Percentiles rank a stretch among this genome's conserved stretches.
Evolutionary conservation across 1,140 invertebrate species (phyloP).

Genomic region (Spodoptera litura): DNA sequence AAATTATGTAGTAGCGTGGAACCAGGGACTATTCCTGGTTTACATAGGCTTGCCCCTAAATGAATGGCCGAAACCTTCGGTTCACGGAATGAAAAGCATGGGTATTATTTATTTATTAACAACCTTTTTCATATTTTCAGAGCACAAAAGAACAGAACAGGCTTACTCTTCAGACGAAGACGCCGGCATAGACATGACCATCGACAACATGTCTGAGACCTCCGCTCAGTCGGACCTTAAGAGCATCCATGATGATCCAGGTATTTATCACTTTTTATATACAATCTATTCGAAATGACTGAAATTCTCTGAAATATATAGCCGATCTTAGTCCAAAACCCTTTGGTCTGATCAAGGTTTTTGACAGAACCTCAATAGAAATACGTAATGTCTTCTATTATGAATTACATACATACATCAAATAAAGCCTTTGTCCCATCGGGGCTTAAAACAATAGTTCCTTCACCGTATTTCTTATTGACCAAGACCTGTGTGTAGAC

Average conservation of each 20-base stretch:
- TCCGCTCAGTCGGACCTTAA: constrained; percentile 77
- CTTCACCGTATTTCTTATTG: too few relatives aligned
- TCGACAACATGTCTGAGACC: constrained; percentile 78
- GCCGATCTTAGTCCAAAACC: too few relatives aligned
- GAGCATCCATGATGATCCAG: constrained; percentile 79
- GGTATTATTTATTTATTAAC: background rate
- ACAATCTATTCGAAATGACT: background rate
- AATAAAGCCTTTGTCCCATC: too few relatives aligned
- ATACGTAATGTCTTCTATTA: too few relatives aligned
- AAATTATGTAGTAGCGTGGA: background rate
- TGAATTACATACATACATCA: background rate
- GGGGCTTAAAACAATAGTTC: too few relatives aligned
- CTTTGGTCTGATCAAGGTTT: too few relatives aligned
- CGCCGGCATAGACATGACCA: constrained; percentile 81
- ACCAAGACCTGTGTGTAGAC: too few relatives aligned
- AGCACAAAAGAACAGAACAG: constrained; percentile 80
- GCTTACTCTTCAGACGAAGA: constrained; percentile 80
- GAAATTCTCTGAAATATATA: too few relatives aligned
- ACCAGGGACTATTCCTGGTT: too few relatives aligned
- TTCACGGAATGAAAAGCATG: background rate
- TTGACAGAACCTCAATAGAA: too few relatives aligned
- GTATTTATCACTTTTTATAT: constrained; percentile 52
- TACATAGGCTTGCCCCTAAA: too few relatives aligned
- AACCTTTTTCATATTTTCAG: constrained; percentile 58
- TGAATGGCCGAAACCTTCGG: background rate